phyloP scores from a whole-genome alignment of 2,797 vertebrate genomes.

The Danionella dracula region DNA sequence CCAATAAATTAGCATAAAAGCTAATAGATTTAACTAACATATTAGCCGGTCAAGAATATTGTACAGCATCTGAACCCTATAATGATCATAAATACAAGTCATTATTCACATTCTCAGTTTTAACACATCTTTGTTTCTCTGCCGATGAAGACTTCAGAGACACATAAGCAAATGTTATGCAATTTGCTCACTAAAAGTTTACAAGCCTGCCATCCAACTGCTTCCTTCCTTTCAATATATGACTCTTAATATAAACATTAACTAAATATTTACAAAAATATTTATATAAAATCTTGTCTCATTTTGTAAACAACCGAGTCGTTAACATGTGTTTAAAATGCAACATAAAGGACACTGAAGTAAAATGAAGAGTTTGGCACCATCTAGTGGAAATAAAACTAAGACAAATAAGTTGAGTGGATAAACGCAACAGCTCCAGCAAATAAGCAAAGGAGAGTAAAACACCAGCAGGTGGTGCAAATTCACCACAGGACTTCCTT shows the following conservation, averaged over 20 bases:
- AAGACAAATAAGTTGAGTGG: too few relatives aligned
- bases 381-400: slow-evolving; percentile 59
- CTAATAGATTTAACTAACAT: neutral
- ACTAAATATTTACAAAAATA: too few relatives aligned
- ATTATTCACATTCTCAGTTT: neutral
- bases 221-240: neutral
- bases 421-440: too few relatives aligned
- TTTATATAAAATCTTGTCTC: too few relatives aligned
- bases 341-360: slow-evolving; percentile 13
- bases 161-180: neutral
- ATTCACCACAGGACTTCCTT: too few relatives aligned
- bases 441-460: too few relatives aligned
- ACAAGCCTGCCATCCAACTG: neutral
- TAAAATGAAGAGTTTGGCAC: slow-evolving; percentile 52
- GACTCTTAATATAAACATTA: too few relatives aligned
- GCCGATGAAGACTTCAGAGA: too few relatives aligned
- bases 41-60: neutral
- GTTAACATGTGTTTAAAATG: neutral
- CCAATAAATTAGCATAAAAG: neutral
- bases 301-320: too few relatives aligned
- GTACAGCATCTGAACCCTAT: neutral
- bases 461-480: too few relatives aligned
- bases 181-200: neutral
- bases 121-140: neutral
- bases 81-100: neutral